Evolutionary conservation across 2,797 vertebrate species (phyloP).

Genomic region (Pelodytes ibericus): DNA sequence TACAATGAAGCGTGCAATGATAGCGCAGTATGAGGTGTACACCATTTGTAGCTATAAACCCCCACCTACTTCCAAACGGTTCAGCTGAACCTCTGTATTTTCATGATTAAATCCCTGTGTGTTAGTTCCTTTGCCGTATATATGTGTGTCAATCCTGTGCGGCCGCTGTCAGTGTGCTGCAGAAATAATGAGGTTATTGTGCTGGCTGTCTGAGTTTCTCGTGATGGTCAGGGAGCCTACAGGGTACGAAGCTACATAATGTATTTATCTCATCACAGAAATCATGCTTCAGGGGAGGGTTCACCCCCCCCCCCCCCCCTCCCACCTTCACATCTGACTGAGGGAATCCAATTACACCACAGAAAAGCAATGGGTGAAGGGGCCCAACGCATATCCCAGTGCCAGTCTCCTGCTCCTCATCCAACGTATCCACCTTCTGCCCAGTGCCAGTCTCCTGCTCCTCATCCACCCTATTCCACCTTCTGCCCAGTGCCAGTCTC

Average conservation of each 20-base stretch:
- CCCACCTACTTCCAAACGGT: no score
- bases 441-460: no score
- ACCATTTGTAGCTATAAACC: no score
- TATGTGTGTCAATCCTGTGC: neutral
- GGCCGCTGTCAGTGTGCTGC: neutral
- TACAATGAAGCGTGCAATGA: no score
- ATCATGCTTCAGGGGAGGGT: neutral
- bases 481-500: no score
- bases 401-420: neutral
- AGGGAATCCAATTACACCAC: constrained; percentile 42
- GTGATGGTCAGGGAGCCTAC: neutral
- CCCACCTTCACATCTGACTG: constrained; percentile 5
- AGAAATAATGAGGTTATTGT: neutral
- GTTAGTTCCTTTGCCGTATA: no score
- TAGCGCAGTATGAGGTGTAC: no score
- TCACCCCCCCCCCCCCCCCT: no score
- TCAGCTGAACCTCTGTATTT: no score
- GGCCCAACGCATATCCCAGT: neutral
- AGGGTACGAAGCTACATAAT: constrained; percentile 8
- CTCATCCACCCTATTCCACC: no score
- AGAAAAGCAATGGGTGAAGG: constrained; percentile 1
- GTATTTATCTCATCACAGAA: constrained; percentile 29
- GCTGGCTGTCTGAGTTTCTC: neutral
- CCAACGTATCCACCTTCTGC: no score
- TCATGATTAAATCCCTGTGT: no score